phyloP scores from a whole-genome alignment of 2,797 vertebrate species.

The Cetoscarus ocellatus region DNA sequence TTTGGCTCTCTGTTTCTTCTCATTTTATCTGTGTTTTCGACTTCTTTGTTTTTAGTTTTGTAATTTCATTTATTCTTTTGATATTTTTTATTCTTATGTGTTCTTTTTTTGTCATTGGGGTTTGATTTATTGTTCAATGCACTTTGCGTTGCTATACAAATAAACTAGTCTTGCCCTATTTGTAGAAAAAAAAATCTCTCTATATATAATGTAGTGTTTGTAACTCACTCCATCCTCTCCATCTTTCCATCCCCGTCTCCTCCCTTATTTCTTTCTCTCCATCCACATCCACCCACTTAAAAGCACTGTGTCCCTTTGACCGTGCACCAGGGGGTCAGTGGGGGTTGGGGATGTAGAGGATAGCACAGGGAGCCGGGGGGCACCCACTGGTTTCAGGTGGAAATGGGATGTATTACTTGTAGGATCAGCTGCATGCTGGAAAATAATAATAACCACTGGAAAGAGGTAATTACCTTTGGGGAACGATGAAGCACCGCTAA shows the following conservation, averaged over 20 bases:
- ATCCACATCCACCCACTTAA: constrained; percentile 20
- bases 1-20: no score
- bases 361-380: constrained; percentile 5
- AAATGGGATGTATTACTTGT: constrained; percentile 76
- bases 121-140: no score
- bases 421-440: constrained; percentile 61
- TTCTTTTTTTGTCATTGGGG: no score
- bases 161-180: no score
- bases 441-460: constrained; percentile 71
- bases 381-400: constrained; percentile 55
- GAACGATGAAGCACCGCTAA: constrained; percentile 34
- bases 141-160: no score
- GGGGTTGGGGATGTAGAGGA: constrained; percentile 20
- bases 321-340: constrained; percentile 24
- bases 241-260: constrained; percentile 28
- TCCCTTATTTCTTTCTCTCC: constrained; percentile 39
- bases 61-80: no score
- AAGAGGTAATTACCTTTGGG: constrained; percentile 70
- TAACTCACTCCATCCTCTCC: neutral
- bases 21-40: no score
- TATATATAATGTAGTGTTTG: no score
- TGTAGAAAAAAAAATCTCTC: no score
- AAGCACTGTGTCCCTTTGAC: constrained; percentile 57
- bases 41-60: no score
- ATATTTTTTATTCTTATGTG: no score